Percentiles rank a stretch among this genome's conserved stretches.
phyloP scores from a whole-genome alignment of 1,140 invertebrate species.

The Ceratina japonica region DNA sequence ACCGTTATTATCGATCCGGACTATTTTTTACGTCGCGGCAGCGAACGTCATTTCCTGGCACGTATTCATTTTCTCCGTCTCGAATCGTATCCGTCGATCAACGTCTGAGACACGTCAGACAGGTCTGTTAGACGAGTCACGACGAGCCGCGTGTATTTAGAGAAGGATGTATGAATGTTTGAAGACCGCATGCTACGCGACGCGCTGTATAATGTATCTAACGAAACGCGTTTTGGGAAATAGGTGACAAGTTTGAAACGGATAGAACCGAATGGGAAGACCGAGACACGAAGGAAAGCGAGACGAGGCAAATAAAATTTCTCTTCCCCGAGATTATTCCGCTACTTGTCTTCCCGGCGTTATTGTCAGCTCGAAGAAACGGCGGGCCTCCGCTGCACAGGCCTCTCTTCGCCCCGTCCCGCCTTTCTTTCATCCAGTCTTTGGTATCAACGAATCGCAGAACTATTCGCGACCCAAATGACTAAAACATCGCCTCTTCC shows the following conservation, averaged over 20 bases:
- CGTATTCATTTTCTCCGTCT: no score
- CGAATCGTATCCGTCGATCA: not conserved
- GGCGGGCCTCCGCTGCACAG: not conserved
- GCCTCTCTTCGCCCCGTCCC: not conserved
- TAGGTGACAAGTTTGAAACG: slow-evolving; percentile 43
- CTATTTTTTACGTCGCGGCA: no score
- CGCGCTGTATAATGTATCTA: not conserved
- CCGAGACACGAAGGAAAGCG: no score
- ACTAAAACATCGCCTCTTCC: slow-evolving; percentile 12
- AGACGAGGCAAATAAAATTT: slow-evolving; percentile 56
- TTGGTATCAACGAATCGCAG: slow-evolving; percentile 24
- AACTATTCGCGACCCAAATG: slow-evolving; percentile 30
- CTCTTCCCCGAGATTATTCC: slow-evolving; percentile 47
- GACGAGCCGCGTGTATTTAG: not conserved
- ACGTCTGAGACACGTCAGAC: no score
- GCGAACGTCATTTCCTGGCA: no score
- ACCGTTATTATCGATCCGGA: no score
- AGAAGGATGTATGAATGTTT: not conserved
- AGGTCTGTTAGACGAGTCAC: not conserved
- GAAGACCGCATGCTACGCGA: no score
- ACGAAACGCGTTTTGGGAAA: not conserved
- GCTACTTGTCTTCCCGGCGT: slow-evolving; percentile 33
- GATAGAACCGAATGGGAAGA: slow-evolving; percentile 26
- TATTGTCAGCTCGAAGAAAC: slow-evolving; percentile 40
- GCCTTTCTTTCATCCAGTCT: not conserved